Evolutionary conservation across 1,140 invertebrate genomes (phyloP), one percentile per base, ranked within the genome.

Genomic region (Myzus persicae): DNA sequence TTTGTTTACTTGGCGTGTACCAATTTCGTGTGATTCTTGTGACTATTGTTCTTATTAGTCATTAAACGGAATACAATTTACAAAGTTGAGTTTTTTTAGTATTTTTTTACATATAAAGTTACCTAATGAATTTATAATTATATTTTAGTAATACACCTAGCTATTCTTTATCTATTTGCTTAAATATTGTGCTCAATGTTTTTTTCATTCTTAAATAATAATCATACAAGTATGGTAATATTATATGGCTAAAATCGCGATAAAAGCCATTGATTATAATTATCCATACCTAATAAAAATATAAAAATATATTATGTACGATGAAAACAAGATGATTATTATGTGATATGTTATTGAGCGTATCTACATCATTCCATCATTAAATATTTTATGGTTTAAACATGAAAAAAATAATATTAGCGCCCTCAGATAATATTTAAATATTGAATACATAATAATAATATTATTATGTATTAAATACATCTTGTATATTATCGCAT

Each of bases 291-390:
- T n/a, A 31, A 76, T n/a, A n/a, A 76, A 76, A n/a, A 54, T 26
- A 31, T 76, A n/a, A 6, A 67, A n/a, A 76, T 76, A 76, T 76
- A 59, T 24, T 54, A 4, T n/a, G 31, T 6, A n/a, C 59, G 36
- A 76, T 76, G 59, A 76, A 76, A 76, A 76, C 59, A 76, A 76
- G 59, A 76, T 76, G n/a, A n/a, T 31, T 76, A 76, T 76, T n/a
- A 36, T n/a, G 20, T 76, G 59, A 76, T 76, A 76, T 76, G 14
- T 76, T 76, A 76, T 76, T 76, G 4, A 76, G 59, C 31, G 36
- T 76, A 31, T n/a, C 59, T 76, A 76, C 59, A 76, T 59, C 36
- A 40, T 82, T 82, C n/a, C n/a, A n/a, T n/a, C n/a, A n/a, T n/a
- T n/a, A n/a, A n/a, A 44, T 44, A 82, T 22, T 38, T 22, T 82